Evolutionary conservation across 2,888 invertebrate genomes (phyloP), one percentile per base, ranked within the genome.

Genomic region (Cryptops parisi): DNA sequence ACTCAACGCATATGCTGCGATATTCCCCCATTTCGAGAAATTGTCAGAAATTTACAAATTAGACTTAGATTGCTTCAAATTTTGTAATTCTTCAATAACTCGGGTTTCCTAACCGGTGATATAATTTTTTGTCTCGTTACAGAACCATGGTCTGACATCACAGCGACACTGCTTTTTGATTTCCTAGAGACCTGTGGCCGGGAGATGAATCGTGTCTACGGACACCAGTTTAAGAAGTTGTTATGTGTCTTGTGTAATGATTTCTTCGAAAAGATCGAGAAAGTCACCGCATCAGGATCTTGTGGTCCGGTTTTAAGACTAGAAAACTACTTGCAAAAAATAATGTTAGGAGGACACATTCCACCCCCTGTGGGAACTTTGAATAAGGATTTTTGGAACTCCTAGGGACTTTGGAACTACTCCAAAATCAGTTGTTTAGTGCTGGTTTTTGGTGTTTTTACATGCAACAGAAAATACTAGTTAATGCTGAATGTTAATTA

Each of bases 151-250:
- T 76, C 82, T 1, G 86, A 88, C 64, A 80, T 91, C 25, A 82
- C 83, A 61, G 86, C 91, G 1, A 86, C 88, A 4, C 69, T 89
- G 54, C 70, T 93, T 50, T 77, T 79, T 67, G 81, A 82, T 61
- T 81, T 91, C 66, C 73, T 93, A 40, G 81, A 83, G 64, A 81
- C 84, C 1, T 78, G 82, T 55, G 90, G 90, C n/a, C 76, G 77
- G 60, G 74, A 78, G 48, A 74, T 88, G 66, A 76, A 77, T 63
- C 73, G 72, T 51, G 67, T 72, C 12, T 93, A 89, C 70, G 79
- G 81, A 2, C 77, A 71, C 60, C 84, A 87, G 63, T 91, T 90
- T 68, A 71, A 74, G 4, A 91, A 91, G 70, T 65, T 91, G 21
- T 70, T 91, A 21, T 68, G 74, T 51, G 69, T 80, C 47, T 73